Base-by-base conservation (phyloP, 2,888 invertebrate species). In the Agrilus mali region DNA sequence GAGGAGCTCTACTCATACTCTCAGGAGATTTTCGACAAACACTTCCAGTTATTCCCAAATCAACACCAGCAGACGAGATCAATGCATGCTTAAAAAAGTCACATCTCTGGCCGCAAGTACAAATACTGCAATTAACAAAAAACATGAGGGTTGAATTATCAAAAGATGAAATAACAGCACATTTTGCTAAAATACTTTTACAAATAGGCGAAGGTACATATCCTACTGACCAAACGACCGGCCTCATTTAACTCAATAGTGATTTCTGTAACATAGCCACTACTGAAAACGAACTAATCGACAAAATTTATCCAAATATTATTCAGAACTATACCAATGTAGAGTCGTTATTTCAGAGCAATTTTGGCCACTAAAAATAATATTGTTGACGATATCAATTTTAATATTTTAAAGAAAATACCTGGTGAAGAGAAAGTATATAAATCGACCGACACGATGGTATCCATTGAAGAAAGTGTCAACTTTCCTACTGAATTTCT, bases 341-440 rank as follows among this genome's bases (percentile, higher is more conserved):
- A n/a, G n/a, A n/a, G n/a, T 49, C 47, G 50, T 51, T 62, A 8
- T 32, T 45, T 43, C 53, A 59, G 57, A 44, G 56, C 55, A 6
- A 60, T 63, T 52, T 56, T 60, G 36, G 55, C 56, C 32, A 53
- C 60, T 45, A 57, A 55, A 54, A 61, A 60, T 48, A 48, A 52
- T 10, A 53, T 54, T 40, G 58, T 60, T 36, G 52, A 60, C 50
- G 49, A 55, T 48, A 32, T 54, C 16, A 61, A 60, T 49, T 53
- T 44, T 36, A 50, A 48, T 54, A 59, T 59, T 56, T 57, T 54
- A 44, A 47, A 49, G 48, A 12, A 47, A 33, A 50, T 56, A 36
- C 20, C 46, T 38, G 53, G 51, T 22, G 47, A 53, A 46, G 34
- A 54, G 54, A 37, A 40, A 10, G 10, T 41, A 31, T 50, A 43